phyloP scores from a whole-genome alignment of 1,140 invertebrate species.

The Piezodorus guildinii region DNA sequence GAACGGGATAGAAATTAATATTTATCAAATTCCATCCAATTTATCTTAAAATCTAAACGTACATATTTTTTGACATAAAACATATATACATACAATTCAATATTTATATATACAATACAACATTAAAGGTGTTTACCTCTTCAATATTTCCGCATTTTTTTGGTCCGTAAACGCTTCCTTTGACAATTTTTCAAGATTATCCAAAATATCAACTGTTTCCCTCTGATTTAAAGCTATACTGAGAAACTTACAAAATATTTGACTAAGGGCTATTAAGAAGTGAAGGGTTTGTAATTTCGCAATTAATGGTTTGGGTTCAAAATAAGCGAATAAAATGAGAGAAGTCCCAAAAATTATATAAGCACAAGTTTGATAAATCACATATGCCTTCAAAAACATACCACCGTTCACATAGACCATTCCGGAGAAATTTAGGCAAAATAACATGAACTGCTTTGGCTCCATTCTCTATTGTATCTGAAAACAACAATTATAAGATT shows the following conservation, averaged over 20 bases:
- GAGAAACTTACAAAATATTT: constrained; percentile 2
- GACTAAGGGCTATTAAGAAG: neutral
- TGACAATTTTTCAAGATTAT: neutral
- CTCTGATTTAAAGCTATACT: constrained; percentile 1
- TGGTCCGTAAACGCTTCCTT: neutral
- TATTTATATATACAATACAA: too few relatives aligned
- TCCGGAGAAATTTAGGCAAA: neutral
- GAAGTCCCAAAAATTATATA: neutral
- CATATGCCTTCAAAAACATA: neutral
- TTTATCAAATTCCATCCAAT: too few relatives aligned
- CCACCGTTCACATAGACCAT: neutral
- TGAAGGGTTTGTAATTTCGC: neutral
- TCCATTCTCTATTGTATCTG: neutral
- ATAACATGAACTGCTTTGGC: neutral
- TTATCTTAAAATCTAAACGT: too few relatives aligned
- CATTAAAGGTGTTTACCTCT: neutral
- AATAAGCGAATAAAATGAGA: neutral
- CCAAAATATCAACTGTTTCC: neutral
- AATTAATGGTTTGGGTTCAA: neutral
- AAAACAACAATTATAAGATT: too few relatives aligned
- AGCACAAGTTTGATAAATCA: neutral
- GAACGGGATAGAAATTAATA: too few relatives aligned
- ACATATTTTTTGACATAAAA: too few relatives aligned
- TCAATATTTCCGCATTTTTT: neutral
- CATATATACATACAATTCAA: too few relatives aligned